Evolutionary conservation across 2,888 invertebrate genomes (phyloP), one percentile per base, ranked within the genome.

Genomic region (Ichneumoninae sp.): DNA sequence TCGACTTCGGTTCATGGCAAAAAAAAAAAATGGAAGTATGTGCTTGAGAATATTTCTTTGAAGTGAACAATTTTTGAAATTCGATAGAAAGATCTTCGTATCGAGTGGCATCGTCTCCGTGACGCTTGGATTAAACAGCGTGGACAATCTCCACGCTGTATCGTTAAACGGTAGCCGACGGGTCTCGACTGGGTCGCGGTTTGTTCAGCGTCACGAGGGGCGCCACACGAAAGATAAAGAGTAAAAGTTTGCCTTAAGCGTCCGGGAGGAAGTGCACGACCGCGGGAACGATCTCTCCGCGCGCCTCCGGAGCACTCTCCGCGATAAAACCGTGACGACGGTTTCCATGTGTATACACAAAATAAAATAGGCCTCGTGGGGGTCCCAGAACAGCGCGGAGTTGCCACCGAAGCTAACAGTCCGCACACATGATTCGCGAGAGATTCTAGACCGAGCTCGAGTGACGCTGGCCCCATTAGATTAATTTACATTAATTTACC

Each of bases 401-500:
- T 62, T 62, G 6, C 62, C 62, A 62, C 33, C 62, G 30, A 16
- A 62, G 62, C 62, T n/a, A n/a, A 60, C 30, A 30, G 16, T 62
- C 16, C n/a, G 30, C 1, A 30, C 30, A 30, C 26, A 62, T 33
- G 30, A n/a, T 33, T 7, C 33, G 30, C n/a, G 62, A 78, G 30
- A 77, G 75, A 68, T 81, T 81, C 26, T 44, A 40, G 69, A 69
- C 65, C 8, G 75, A 50, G 70, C 66, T 72, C 79, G 75, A 80
- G 80, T 85, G 80, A 82, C 81, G 84, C 82, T 87, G 86, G 83
- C 77, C 87, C 88, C 84, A 89, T 91, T 91, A 90, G 90, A 88
- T 88, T 90, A 87, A 89, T 91, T 90, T 89, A 88, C 90, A 88
- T 88, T 90, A 89, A 89, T 90, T 89, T 87, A 89, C 84, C 86